A percentile compares a stretch with the other conserved stretches of the same genome.
These are phyloP conservation scores for Catalaphyllia jardinei DNA, from an alignment of 64 coral and sea anemone species.

Conservation along the genomic window DNA sequence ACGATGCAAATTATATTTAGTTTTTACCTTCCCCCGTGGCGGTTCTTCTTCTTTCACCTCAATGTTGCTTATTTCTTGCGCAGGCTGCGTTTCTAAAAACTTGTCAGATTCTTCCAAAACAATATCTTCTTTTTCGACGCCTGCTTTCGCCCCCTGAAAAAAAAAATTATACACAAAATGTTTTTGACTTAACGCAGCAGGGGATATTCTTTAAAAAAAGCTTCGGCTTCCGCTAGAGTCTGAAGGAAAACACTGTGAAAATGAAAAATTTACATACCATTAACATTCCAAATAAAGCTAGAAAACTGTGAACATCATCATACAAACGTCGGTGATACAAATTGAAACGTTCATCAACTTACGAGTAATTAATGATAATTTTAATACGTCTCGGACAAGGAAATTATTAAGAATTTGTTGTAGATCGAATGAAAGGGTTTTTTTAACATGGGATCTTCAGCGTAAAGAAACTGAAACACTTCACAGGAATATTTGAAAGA, in stretches of 20 bases:
- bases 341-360: too few species aligned
- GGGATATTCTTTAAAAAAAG: not conserved
- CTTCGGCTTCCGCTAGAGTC: not conserved
- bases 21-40: conserved; percentile 28
- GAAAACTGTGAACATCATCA: not conserved
- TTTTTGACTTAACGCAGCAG: not conserved
- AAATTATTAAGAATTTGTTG: too few species aligned
- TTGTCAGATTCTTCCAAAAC: not conserved
- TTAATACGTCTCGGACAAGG: not conserved
- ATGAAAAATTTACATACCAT: conserved; percentile 27
- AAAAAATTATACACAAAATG: not conserved
- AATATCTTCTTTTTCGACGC: not conserved
- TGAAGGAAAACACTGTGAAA: not conserved
- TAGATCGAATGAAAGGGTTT: too few species aligned
- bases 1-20: not conserved
- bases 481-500: not conserved
- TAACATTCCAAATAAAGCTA: conserved; percentile 18
- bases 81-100: not conserved
- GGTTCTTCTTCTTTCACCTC: conserved; percentile 31
- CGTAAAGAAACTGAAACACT: not conserved
- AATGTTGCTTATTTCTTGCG: conserved; percentile 23
- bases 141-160: conserved; percentile 12
- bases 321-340: too few species aligned
- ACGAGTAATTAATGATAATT: not conserved
- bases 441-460: too few species aligned